phyloP scores from a whole-genome alignment of 2,888 invertebrate species.

The Acronicta psi region DNA sequence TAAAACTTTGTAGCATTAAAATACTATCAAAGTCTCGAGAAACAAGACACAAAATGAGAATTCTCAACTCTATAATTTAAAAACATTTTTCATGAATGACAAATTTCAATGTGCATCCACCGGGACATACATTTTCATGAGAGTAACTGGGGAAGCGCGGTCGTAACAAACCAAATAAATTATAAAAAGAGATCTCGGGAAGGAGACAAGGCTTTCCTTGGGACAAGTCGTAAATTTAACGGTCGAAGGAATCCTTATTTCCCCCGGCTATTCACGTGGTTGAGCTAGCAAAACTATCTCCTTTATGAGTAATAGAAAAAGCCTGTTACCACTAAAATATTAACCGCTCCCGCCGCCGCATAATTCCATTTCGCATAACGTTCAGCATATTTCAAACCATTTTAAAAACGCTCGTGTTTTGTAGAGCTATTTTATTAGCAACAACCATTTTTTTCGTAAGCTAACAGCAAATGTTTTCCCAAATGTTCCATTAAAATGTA shows the following conservation, averaged over 20 bases:
- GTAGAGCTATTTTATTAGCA: constrained; percentile 46
- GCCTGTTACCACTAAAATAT: constrained; percentile 61
- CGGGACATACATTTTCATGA: constrained; percentile 72
- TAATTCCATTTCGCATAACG: constrained; percentile 46
- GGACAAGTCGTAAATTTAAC: constrained; percentile 88
- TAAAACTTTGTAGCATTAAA: constrained; percentile 38
- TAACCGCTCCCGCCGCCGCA: constrained; percentile 46
- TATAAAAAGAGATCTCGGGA: constrained; percentile 84
- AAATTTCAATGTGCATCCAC: constrained; percentile 65
- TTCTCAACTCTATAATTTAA: constrained; percentile 34
- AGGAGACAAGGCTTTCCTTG: constrained; percentile 82
- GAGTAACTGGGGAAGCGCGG: constrained; percentile 70
- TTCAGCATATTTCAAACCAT: constrained; percentile 29
- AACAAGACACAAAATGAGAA: constrained; percentile 28
- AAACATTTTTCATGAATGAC: constrained; percentile 52
- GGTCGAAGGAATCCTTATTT: constrained; percentile 86
- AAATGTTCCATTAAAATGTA: constrained; percentile 63
- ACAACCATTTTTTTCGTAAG: constrained; percentile 33
- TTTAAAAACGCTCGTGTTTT: constrained; percentile 45
- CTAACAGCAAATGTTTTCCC: constrained; percentile 55
- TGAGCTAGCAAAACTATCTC: constrained; percentile 79
- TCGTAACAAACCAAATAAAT: constrained; percentile 86
- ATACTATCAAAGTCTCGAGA: constrained; percentile 20
- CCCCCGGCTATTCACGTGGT: constrained; percentile 81
- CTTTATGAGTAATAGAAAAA: constrained; percentile 81